These are phyloP conservation scores for Halocynthia aurantium DNA, from an alignment of 23 tunicate species.

Conservation along the genomic window DNA sequence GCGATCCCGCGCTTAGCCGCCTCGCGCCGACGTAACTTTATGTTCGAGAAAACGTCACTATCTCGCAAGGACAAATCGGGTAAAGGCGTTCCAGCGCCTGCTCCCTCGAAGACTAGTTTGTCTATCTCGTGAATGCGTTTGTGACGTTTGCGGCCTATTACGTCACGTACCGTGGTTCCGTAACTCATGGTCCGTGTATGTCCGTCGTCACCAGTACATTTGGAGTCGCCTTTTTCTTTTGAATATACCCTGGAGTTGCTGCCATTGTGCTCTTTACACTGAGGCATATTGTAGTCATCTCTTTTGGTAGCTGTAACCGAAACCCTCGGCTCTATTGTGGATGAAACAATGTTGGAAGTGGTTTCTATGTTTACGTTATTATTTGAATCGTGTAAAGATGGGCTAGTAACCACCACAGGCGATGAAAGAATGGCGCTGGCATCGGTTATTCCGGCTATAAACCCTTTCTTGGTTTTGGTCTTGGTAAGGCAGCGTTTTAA, in stretches of 20 bases:
- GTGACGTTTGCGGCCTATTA: background rate
- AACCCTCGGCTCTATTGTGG: constrained; percentile 16
- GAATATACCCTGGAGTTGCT: background rate
- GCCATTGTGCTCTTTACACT: background rate
- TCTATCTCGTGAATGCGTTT: constrained; percentile 27
- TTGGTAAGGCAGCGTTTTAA: constrained; percentile 9
- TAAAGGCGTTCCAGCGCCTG: constrained; percentile 18
- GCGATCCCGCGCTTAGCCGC: constrained; percentile 26
- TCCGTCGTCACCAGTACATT: background rate
- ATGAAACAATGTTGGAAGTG: background rate
- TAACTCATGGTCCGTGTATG: background rate
- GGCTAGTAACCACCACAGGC: no score
- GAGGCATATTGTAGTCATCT: background rate
- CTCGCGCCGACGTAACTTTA: constrained; percentile 20
- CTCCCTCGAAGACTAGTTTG: constrained; percentile 19
- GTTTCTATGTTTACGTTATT: background rate
- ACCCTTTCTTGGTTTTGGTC: background rate
- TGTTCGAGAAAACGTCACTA: constrained; percentile 25
- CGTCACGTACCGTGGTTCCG: background rate
- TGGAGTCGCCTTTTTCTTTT: background rate
- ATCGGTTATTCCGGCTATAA: background rate
- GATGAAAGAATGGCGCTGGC: background rate
- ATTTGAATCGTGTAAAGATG: no score
- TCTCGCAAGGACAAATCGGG: constrained; percentile 19
- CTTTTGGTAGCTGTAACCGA: constrained; percentile 20